Conservation (phyloP, 1,140 invertebrate genomes). For the Panonychus citri region DNA sequence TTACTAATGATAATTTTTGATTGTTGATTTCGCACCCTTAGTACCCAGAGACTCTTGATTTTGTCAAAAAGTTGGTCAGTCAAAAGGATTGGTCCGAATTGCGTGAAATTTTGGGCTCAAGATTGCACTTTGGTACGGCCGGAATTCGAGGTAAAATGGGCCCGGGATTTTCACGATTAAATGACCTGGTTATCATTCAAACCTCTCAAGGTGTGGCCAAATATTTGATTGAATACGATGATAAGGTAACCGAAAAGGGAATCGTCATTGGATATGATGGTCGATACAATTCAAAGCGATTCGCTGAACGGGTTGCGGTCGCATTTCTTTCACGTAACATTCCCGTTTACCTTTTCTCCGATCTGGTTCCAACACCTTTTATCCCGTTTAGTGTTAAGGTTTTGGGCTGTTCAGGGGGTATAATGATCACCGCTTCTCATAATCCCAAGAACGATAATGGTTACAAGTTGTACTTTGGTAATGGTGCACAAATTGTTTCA, state of each 20-base stretch:
- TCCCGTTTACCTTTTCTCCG: constrained; percentile 56
- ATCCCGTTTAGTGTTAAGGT: constrained; percentile 55
- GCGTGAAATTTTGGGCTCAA: background rate
- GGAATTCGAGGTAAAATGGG: constrained; percentile 54
- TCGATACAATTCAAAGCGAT: constrained; percentile 74
- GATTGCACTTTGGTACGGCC: constrained; percentile 11
- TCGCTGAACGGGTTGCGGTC: constrained; percentile 63
- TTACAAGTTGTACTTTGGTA: constrained; percentile 91
- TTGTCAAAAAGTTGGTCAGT: constrained; percentile 1
- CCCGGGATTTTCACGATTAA: constrained; percentile 76
- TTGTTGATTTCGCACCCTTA: background rate
- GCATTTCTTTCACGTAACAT: constrained; percentile 54
- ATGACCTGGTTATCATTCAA: constrained; percentile 91
- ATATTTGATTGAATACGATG: constrained; percentile 38
- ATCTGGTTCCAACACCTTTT: constrained; percentile 72
- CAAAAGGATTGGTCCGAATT: background rate
- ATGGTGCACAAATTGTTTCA: constrained; percentile 78
- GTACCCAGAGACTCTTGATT: background rate
- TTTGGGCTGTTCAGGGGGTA: constrained; percentile 46
- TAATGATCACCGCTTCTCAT: constrained; percentile 95
- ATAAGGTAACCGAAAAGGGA: constrained; percentile 31
- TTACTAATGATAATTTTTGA: no score
- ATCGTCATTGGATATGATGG: constrained; percentile 87
- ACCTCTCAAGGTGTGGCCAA: constrained; percentile 72
- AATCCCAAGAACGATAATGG: constrained; percentile 99